These are phyloP conservation scores for Myotis yumanensis DNA, from an alignment of 2,113 vertebrate species.

Conservation along the genomic window DNA sequence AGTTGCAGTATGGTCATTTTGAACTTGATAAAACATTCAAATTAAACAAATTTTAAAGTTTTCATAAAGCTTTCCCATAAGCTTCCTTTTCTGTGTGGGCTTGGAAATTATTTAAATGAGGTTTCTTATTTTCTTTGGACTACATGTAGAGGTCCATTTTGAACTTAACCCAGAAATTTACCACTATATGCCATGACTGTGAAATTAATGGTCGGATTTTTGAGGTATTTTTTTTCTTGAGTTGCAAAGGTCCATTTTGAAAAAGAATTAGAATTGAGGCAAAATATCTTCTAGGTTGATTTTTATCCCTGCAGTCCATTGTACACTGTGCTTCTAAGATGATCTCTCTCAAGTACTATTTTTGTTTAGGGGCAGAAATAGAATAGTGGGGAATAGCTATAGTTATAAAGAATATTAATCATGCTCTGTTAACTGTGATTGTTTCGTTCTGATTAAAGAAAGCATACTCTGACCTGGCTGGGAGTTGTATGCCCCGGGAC, in stretches of 20 bases:
- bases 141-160: not conserved
- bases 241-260: not conserved
- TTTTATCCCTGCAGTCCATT: not conserved
- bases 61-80: not conserved
- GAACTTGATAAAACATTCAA: not conserved
- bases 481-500: too few relatives aligned
- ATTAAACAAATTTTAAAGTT: not conserved
- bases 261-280: not conserved
- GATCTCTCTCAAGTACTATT: not conserved
- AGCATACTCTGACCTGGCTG: too few relatives aligned
- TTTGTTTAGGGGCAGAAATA: too few relatives aligned
- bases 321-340: not conserved
- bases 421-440: too few relatives aligned
- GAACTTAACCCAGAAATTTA: conserved; percentile 3
- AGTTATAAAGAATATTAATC: too few relatives aligned
- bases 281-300: not conserved
- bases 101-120: not conserved
- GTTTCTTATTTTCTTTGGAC: not conserved
- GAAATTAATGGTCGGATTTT: not conserved
- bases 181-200: not conserved
- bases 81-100: not conserved
- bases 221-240: not conserved
- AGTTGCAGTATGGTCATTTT: not conserved
- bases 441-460: too few relatives aligned
- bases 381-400: too few relatives aligned